phyloP scores from a whole-genome alignment of 1,140 invertebrate genomes.

The Ridgeia piscesae region DNA sequence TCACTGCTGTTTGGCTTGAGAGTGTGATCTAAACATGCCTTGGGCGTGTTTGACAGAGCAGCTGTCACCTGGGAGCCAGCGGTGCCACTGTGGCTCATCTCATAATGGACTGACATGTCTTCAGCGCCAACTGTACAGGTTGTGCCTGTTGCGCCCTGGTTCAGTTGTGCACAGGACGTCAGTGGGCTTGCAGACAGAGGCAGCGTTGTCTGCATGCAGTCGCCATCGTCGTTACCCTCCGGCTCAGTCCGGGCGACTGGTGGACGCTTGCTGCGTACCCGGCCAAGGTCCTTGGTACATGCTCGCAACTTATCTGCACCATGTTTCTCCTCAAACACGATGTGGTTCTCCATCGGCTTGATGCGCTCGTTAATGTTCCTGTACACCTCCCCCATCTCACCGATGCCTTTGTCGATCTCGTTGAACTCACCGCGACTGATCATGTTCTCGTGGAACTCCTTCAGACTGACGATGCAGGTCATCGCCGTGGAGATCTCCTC shows the following conservation, averaged over 20 bases:
- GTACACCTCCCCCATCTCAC: constrained; percentile 27
- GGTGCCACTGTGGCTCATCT: not conserved
- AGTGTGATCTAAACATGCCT: not conserved
- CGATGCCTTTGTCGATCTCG: constrained; percentile 26
- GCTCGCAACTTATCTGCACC: constrained; percentile 27
- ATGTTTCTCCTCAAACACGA: constrained; percentile 29
- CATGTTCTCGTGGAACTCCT: constrained; percentile 29
- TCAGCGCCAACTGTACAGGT: not conserved
- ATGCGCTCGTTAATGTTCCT: constrained; percentile 24
- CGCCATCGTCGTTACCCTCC: constrained; percentile 14
- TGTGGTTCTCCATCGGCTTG: constrained; percentile 27
- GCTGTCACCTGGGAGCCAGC: not conserved
- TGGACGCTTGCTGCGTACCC: constrained; percentile 14
- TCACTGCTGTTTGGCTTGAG: not conserved
- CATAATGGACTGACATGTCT: not conserved
- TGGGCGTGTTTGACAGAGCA: not conserved
- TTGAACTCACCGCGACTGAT: constrained; percentile 21
- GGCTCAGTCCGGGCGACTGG: not conserved
- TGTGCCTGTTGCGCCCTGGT: not conserved
- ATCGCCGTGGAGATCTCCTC: constrained; percentile 31
- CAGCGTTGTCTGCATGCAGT: not conserved
- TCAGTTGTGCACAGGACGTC: not conserved
- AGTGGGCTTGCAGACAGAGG: not conserved
- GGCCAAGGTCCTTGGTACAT: constrained; percentile 27
- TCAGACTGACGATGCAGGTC: constrained; percentile 32